A percentile compares a stretch with the other conserved stretches of the same genome.
Evolutionary conservation across 2,113 vertebrate genomes (phyloP).

Genomic region (Sinocyclocheilus anophthalmus): DNA sequence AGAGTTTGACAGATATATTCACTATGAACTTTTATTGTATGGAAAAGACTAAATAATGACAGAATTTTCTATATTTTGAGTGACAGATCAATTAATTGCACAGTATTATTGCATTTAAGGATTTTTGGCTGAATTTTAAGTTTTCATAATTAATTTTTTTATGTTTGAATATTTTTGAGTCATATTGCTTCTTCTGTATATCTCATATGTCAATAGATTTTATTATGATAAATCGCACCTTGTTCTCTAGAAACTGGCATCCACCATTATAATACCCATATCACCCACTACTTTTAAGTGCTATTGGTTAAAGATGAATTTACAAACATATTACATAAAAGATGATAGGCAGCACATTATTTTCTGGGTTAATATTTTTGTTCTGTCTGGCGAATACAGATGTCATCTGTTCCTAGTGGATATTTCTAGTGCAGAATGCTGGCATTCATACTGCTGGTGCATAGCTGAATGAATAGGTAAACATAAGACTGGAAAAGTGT

Average conservation of each 20-base stretch:
- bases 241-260: not conserved
- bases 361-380: not conserved
- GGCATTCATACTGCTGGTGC: not conserved
- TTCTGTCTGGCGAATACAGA: conserved; percentile 2
- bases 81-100: not conserved
- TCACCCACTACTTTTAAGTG: not conserved
- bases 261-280: not conserved
- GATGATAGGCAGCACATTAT: not conserved
- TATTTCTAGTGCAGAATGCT: not conserved
- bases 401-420: conserved; percentile 2
- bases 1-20: not conserved
- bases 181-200: no score
- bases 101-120: not conserved
- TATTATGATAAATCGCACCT: no score
- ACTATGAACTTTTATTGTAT: not conserved
- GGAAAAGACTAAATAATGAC: not conserved
- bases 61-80: not conserved
- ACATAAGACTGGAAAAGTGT: conserved; percentile 10
- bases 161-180: not conserved
- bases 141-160: not conserved
- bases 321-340: not conserved
- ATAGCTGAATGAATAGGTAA: conserved; percentile 25
- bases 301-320: not conserved
- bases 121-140: not conserved
- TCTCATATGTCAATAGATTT: no score